A percentile compares a stretch with the other conserved stretches of the same genome.
Conservation (phyloP, 1,140 invertebrate species). For the Caerostris extrusa region DNA sequence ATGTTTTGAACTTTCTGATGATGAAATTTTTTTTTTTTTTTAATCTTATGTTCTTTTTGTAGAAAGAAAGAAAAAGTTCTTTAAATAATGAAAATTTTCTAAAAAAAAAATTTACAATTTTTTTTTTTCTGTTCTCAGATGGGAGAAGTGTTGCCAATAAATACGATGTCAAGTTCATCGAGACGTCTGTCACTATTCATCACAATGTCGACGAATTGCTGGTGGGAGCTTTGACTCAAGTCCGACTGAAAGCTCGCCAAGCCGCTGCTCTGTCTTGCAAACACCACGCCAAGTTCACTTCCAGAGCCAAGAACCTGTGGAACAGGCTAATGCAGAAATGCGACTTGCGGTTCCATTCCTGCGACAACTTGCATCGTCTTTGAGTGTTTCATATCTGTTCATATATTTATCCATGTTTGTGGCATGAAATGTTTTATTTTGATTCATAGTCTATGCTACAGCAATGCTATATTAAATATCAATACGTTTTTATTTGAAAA, state of each 20-base stretch:
- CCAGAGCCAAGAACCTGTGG: conserved; percentile 78
- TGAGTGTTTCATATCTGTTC: conserved; percentile 69
- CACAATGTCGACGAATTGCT: conserved; percentile 91
- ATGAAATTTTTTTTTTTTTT: no score
- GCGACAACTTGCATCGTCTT: conserved; percentile 81
- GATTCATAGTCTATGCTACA: no score
- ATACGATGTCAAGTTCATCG: conserved; percentile 88
- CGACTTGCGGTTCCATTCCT: conserved; percentile 80
- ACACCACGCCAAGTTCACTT: conserved; percentile 77
- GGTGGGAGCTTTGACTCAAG: conserved; percentile 87
- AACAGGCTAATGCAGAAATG: conserved; percentile 79
- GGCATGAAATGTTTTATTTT: no score
- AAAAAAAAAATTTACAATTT: no score
- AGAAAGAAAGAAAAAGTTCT: no score
- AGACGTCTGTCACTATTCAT: conserved; percentile 90
- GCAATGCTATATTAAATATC: no score
- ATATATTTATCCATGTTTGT: no score
- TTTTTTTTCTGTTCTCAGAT: conserved; percentile 82
- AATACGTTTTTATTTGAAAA: no score
- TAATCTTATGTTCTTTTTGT: no score
- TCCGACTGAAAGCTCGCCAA: conserved; percentile 80
- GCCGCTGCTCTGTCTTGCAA: conserved; percentile 5
- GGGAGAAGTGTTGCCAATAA: conserved; percentile 86
- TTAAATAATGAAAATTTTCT: no score
- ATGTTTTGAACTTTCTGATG: no score